Base-by-base conservation (phyloP, 1,140 invertebrate genomes). In the Himalopsyche phryganea region DNA sequence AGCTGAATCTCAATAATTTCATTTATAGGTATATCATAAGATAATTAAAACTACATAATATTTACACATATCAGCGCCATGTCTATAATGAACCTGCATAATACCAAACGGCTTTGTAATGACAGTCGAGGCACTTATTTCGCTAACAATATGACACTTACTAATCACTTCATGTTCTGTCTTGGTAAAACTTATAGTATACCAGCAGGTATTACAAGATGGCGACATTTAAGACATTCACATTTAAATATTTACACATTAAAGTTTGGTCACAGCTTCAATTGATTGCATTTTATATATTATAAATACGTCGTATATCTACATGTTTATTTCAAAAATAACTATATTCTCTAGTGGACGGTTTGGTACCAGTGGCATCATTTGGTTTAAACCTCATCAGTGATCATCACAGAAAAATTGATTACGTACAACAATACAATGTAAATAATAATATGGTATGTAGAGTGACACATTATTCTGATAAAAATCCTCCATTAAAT, bases 181-280 rank as follows among this genome's bases (percentile, higher is more conserved):
- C n/a, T 19, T 17, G 42, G 42, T 46, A 19, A 49, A 41, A 7
- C 44, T 38, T 44, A 55, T 35, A 13, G 33, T 53, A 15, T 20
- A 44, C 35, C 44, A 47, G 15, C 19, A 38, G 54, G 41, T 41
- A 32, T 35, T 41, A 47, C 46, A 49, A 40, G 54, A 56, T 56
- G 54, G 54, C 54, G 54, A 48, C 18, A 17, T 17, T 45, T 48
- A 13, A 48, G 23, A 49, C 46, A 42, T 49, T 49, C 46, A 56
- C 23, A 42, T 56, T 45, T 15, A 49, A 56, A 41, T 56, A 49
- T 56, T 40, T 56, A 56, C 54, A 56, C 35, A 32, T 23, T 41
- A 36, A 40, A 56, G 54, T 56, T 56, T 56, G 54, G 54, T 56
- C 54, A 49, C 54, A 56, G 54, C 54, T 56, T 56, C 36, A 48